phyloP scores from a whole-genome alignment of 2,113 vertebrate species.

The Pseudolaguvia tuberculata region DNA sequence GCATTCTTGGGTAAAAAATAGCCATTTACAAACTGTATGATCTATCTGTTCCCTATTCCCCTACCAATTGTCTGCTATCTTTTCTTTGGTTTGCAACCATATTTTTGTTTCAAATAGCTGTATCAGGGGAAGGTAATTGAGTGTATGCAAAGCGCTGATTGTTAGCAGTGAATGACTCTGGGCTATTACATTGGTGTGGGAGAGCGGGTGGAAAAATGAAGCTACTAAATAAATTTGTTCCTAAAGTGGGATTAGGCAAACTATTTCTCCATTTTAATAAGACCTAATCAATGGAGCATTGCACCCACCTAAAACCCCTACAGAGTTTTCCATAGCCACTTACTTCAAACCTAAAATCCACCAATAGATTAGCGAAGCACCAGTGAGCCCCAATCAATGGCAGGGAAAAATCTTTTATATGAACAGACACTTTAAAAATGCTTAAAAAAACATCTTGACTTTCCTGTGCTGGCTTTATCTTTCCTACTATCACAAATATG shows the following conservation, averaged over 20 bases:
- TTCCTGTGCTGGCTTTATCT: slow-evolving; percentile 31
- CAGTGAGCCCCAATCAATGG: slow-evolving; percentile 34
- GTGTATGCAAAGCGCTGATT: slow-evolving; percentile 31
- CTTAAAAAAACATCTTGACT: not conserved
- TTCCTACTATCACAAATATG: not conserved
- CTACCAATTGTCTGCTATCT: slow-evolving; percentile 10
- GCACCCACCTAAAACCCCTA: slow-evolving; percentile 49
- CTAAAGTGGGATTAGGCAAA: slow-evolving; percentile 53
- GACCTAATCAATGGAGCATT: slow-evolving; percentile 53
- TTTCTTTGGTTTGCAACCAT: slow-evolving; percentile 2
- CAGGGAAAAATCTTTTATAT: slow-evolving; percentile 29
- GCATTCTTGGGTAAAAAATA: not conserved
- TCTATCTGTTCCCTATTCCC: slow-evolving; percentile 10
- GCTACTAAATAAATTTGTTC: slow-evolving; percentile 54
- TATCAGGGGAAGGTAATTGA: slow-evolving; percentile 34
- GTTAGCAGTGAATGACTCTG: slow-evolving; percentile 36
- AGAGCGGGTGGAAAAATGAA: slow-evolving; percentile 50
- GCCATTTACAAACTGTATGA: not conserved
- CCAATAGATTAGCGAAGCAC: slow-evolving; percentile 45
- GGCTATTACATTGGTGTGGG: slow-evolving; percentile 35
- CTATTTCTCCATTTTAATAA: slow-evolving; percentile 55
- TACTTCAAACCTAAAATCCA: slow-evolving; percentile 52
- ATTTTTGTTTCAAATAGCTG: slow-evolving; percentile 3
- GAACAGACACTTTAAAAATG: slow-evolving; percentile 14
- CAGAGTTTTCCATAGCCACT: slow-evolving; percentile 43